Conservation (phyloP, 1,140 invertebrate species). For the Eubasilissa regina region DNA sequence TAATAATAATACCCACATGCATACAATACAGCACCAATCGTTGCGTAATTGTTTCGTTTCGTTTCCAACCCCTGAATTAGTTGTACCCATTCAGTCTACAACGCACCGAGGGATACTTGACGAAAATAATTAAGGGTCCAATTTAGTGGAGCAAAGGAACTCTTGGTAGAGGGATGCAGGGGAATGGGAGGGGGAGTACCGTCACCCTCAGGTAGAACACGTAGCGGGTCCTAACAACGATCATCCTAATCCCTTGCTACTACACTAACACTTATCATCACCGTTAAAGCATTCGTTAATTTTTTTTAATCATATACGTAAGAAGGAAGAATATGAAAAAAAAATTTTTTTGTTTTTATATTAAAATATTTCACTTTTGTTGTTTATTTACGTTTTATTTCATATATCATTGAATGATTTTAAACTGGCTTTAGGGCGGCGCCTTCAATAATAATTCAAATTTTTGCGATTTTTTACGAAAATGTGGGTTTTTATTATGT, state of each 20-base stretch:
- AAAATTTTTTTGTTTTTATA: no score
- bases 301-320: no score
- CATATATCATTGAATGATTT: no score
- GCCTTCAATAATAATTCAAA: no score
- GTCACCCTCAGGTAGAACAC: slow-evolving; percentile 47
- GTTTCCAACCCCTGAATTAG: slow-evolving; percentile 1
- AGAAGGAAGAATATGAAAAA: not conserved
- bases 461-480: no score
- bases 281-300: slow-evolving; percentile 55
- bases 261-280: slow-evolving; percentile 54
- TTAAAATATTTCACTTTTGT: no score
- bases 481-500: no score
- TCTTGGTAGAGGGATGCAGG: slow-evolving; percentile 15
- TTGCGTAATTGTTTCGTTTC: no score
- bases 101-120: slow-evolving; percentile 56
- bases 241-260: slow-evolving; percentile 47
- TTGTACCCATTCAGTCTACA: slow-evolving; percentile 35
- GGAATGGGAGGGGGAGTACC: not conserved
- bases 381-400: no score
- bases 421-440: not conserved
- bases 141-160: slow-evolving; percentile 57
- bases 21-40: no score
- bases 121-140: slow-evolving; percentile 61
- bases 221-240: slow-evolving; percentile 42
- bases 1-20: no score